Base-by-base conservation (phyloP, 1,140 invertebrate genomes). In the Drosophila virilis region DNA sequence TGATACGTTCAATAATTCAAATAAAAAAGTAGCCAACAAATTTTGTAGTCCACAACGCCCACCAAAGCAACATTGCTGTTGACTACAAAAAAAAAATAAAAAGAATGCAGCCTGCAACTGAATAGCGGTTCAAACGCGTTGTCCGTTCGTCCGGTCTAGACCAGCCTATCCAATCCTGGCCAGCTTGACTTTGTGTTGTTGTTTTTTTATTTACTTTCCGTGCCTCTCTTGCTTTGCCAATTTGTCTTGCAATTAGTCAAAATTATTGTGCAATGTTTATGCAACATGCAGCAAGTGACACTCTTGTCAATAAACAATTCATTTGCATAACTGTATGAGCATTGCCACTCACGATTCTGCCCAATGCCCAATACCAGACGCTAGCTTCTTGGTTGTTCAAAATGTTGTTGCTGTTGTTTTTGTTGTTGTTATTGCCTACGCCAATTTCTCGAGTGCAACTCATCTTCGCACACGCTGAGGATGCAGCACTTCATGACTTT, bases 181-280 rank as follows among this genome's bases (percentile, higher is more conserved):
- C 50, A 22, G 55, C 40, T 45, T 46, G 50, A 55, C 37, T 51
- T 51, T 43, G 45, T 43, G 54, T 64, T 60, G 55, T 62, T 77
- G n/a, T 37, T 43, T 40, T 38, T 42, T 40, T 40, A 46, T 48
- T 66, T 60, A 62, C 35, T 66, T 67, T 61, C 52, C 15, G 17
- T 33, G 38, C 13, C 50, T 35, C 13, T 37, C 13, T 9, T 22
- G 64, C 52, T 35, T 37, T 69, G 77, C 65, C 83, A 79, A 86
- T 86, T 86, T 88, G 76, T 60, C 76, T 68, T 88, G 83, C 83
- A 86, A 86, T 86, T 86, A 86, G 83, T 86, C 83, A 88, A 86
- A 86, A 86, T 86, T 77, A 86, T 86, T 88, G 83, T 88, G 83
- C 83, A 88, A 86, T 86, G 83, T 86, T 86, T 86, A 83, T 77